Percentiles rank a stretch among this genome's conserved stretches.
phyloP scores from a whole-genome alignment of 1,140 invertebrate species.

The Euschistus heros region DNA sequence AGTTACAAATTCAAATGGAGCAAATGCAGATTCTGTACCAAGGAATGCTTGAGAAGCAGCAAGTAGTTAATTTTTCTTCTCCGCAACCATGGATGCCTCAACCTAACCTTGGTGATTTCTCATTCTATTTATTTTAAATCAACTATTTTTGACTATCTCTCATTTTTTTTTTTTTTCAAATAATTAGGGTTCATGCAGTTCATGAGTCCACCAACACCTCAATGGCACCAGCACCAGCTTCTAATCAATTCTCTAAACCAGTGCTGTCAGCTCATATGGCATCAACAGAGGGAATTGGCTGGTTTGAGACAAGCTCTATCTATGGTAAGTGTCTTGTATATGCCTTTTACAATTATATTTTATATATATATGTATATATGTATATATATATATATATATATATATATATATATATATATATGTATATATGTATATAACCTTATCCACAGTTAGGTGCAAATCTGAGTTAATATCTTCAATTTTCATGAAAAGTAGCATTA shows the following conservation, averaged over 20 bases:
- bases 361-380: too few relatives aligned
- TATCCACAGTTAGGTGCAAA: too few relatives aligned
- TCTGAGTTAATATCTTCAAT: too few relatives aligned
- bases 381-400: too few relatives aligned
- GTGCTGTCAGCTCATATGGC: slow-evolving; percentile 49
- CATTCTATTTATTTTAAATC: neutral
- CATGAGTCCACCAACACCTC: slow-evolving; percentile 21
- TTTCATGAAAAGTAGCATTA: too few relatives aligned
- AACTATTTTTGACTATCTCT: neutral
- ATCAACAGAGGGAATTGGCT: slow-evolving; percentile 48
- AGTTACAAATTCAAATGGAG: slow-evolving; percentile 28
- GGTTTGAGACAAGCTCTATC: slow-evolving; percentile 37
- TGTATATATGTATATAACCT: too few relatives aligned
- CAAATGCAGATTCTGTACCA: slow-evolving; percentile 24
- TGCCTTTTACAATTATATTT: too few relatives aligned
- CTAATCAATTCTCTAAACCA: slow-evolving; percentile 48
- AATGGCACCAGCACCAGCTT: slow-evolving; percentile 40
- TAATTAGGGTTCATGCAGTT: slow-evolving; percentile 24
- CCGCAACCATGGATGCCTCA: slow-evolving; percentile 24
- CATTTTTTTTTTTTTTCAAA: neutral
- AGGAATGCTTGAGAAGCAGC: slow-evolving; percentile 26
- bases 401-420: too few relatives aligned
- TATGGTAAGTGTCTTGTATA: slow-evolving; percentile 25
- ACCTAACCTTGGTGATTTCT: slow-evolving; percentile 15
- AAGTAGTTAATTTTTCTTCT: slow-evolving; percentile 22